These are phyloP conservation scores for Psilopogon haemacephalus DNA, from an alignment of 2,113 vertebrate genomes.

Conservation along the genomic window DNA sequence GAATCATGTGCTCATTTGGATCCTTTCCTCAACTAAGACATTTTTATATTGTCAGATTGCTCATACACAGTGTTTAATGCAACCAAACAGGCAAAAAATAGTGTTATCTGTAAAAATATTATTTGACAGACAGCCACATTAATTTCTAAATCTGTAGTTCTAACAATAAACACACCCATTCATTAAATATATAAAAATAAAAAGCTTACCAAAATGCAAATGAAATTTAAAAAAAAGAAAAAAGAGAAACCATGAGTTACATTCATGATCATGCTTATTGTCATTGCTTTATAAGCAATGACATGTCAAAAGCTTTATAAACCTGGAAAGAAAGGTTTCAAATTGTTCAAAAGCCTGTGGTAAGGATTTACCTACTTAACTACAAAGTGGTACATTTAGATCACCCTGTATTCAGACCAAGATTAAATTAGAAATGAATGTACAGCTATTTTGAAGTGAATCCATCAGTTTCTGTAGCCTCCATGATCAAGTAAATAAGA, in stretches of 20 bases:
- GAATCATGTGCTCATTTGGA: background rate
- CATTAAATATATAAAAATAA: background rate
- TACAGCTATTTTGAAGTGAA: background rate
- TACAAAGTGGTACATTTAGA: background rate
- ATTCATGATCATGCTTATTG: background rate
- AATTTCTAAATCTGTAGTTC: background rate
- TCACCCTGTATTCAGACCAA: background rate
- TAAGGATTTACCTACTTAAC: background rate
- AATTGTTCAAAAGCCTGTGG: background rate
- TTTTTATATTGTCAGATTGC: background rate
- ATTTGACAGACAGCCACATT: background rate
- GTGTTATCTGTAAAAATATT: background rate
- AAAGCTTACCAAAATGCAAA: background rate
- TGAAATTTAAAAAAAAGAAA: too few relatives aligned
- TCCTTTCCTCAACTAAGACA: background rate
- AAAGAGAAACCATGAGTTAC: background rate
- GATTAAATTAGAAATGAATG: background rate
- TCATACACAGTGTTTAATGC: background rate
- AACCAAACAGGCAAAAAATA: background rate
- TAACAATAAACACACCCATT: fast-evolving
- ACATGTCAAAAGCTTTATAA: background rate
- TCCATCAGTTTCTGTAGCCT: fast-evolving
- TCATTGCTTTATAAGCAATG: too few relatives aligned
- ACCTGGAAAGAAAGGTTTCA: background rate
- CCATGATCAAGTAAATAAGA: background rate